These are phyloP conservation scores for Microcebus jonahi DNA, from an alignment of 2,113 vertebrate genomes.

Conservation along the genomic window DNA sequence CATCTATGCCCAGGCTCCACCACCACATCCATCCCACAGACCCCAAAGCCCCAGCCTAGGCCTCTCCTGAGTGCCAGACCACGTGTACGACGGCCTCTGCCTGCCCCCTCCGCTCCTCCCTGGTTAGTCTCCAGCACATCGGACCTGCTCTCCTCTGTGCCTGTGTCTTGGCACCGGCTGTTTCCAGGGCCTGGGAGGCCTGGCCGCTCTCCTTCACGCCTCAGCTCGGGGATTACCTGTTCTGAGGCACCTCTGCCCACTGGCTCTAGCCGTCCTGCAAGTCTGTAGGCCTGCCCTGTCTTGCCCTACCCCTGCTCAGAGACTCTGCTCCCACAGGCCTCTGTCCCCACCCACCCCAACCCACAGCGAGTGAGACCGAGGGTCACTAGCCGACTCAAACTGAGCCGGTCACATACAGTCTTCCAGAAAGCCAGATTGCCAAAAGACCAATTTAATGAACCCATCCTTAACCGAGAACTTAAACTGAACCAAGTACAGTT, in stretches of 20 bases:
- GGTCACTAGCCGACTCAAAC: neutral
- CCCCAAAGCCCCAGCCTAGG: neutral
- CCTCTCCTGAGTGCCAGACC: neutral
- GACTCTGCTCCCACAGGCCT: neutral
- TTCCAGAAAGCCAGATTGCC: neutral
- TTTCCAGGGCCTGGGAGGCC: neutral
- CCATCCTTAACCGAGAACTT: neutral
- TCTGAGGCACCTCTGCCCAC: neutral
- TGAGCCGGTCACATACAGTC: neutral
- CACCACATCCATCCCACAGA: rapidly evolving
- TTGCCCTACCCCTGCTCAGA: neutral
- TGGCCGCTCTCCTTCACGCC: neutral
- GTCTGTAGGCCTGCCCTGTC: neutral
- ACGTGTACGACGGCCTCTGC: rapidly evolving
- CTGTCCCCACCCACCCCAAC: neutral
- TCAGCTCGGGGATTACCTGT: neutral
- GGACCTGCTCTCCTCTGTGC: too few relatives aligned
- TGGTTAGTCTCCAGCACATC: neutral
- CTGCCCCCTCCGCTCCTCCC: neutral
- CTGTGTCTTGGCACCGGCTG: neutral
- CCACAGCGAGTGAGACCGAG: neutral
- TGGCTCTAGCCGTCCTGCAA: neutral
- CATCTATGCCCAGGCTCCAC: neutral
- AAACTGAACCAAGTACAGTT: neutral
- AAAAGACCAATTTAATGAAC: neutral